A percentile compares a stretch with the other conserved stretches of the same genome.
These are phyloP conservation scores for Entomyzon cyanotis DNA, from an alignment of 2,113 vertebrate genomes.

Conservation along the genomic window DNA sequence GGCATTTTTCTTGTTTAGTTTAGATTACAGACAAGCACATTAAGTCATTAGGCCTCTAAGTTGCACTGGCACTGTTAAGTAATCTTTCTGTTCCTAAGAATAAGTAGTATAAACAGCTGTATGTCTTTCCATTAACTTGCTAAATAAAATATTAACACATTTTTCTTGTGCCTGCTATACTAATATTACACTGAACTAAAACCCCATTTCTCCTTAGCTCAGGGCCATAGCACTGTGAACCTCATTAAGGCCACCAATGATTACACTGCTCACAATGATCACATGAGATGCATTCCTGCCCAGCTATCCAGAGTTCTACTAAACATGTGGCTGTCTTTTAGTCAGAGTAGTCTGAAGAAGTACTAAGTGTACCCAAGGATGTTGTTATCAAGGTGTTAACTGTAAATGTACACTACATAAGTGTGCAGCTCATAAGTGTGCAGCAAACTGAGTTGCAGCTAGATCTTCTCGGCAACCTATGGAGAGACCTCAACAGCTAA, in stretches of 20 bases:
- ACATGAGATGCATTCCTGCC: neutral
- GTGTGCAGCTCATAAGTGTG: too few relatives aligned
- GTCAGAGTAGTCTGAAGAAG: neutral
- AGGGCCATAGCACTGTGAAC: neutral
- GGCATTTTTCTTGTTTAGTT: constrained; percentile 40
- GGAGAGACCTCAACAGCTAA: neutral
- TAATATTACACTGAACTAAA: constrained; percentile 34
- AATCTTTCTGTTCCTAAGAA: constrained; percentile 34
- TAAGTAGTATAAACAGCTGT: constrained; percentile 53
- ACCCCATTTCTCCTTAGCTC: neutral
- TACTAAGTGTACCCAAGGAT: neutral
- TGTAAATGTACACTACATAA: neutral
- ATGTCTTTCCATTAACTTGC: constrained; percentile 59
- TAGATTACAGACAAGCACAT: constrained; percentile 3
- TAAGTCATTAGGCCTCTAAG: neutral
- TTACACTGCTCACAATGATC: neutral
- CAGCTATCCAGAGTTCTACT: neutral
- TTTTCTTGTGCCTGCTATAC: constrained; percentile 57
- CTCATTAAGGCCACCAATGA: neutral
- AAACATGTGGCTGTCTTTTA: neutral
- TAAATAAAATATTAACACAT: constrained; percentile 69
- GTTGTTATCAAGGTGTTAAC: neutral
- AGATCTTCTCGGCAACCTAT: neutral
- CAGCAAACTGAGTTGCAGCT: neutral
- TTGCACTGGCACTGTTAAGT: constrained; percentile 46